Base-by-base conservation (phyloP, 2,797 vertebrate genomes). In the Acomys russatus region DNA sequence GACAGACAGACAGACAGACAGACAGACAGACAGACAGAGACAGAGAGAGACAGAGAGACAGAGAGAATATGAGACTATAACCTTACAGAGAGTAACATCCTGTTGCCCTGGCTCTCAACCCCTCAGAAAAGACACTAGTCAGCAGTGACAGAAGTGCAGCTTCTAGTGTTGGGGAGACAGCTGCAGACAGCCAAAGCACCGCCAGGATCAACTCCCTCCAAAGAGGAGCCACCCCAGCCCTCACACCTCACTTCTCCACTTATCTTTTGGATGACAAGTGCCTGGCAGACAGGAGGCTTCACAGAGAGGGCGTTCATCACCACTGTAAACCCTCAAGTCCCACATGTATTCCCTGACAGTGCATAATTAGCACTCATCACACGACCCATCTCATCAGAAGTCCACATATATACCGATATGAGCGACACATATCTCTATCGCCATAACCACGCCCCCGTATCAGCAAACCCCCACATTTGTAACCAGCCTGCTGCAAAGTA, bases 331-430 rank as follows among this genome's bases (percentile, higher is more conserved):
- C 9, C 1, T 66, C 87, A 66, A 44, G 73, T 95, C 44, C 70
- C 93, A 94, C 30, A 15, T 70, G 68, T 79, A 96, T 95, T 96
- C 95, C 91, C 94, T 94, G 91, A 77, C 92, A 33, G 84, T 7
- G 77, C 95, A 96, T 95, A 97, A 98, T 80, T 92, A 97, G 91
- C 89, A 92, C 76, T 49, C 87, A 35, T 90, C 97, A 87, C 83
- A 71, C 9, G 82, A 44, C 56, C 84, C 70, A 59, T 95, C 33
- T 96, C 88, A 8, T 73, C 54, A 14, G 84, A 94, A 95, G 49
- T 56, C 63, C 38, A 73, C 11, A 5, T 33, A n/a, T 28, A 51
- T 14, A 35, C 28, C 9, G 7, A 82, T 9, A 12, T 28, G 49
- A 56, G 49, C 15, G 84, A 80, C 6, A 77, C 0, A 33, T 6